phyloP scores from a whole-genome alignment of 2,797 vertebrate species.

The Tenualosa ilisha region DNA sequence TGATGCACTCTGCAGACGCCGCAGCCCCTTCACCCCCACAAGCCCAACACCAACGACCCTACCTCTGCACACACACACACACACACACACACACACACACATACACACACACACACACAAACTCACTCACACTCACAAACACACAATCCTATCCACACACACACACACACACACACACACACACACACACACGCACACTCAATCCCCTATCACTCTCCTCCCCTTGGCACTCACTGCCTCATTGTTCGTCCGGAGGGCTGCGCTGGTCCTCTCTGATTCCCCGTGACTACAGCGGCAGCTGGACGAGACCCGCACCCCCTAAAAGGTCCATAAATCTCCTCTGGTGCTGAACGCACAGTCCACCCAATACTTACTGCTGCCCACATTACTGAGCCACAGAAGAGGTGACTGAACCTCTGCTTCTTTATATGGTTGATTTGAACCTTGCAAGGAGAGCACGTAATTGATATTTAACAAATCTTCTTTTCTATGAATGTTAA shows the following conservation, averaged over 20 bases:
- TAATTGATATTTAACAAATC: not conserved
- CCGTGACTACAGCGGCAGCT: slow-evolving; percentile 61
- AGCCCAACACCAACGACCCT: not conserved
- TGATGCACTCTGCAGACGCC: slow-evolving; percentile 57
- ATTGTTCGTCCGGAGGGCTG: slow-evolving; percentile 47
- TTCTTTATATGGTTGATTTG: not conserved
- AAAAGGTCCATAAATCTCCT: slow-evolving; percentile 60
- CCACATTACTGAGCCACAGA: not conserved
- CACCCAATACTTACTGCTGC: slow-evolving; percentile 5
- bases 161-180: not conserved
- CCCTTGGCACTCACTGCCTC: slow-evolving; percentile 48
- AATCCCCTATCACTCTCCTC: slow-evolving; percentile 29
- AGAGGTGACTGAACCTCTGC: not conserved
- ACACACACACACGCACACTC: slow-evolving; percentile 15
- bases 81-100: not conserved
- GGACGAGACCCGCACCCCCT: slow-evolving; percentile 48
- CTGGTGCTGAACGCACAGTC: slow-evolving; percentile 32
- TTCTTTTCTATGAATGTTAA: not conserved
- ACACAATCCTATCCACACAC: not conserved
- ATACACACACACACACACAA: not conserved
- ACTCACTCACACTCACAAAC: not conserved
- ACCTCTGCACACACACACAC: not conserved
- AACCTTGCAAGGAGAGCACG: not conserved
- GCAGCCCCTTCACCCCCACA: slow-evolving; percentile 22
- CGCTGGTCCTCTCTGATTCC: slow-evolving; percentile 51